Percentiles rank a stretch among this genome's conserved stretches.
Conservation (phyloP, 2,797 vertebrate species). For the Somateria mollissima region DNA sequence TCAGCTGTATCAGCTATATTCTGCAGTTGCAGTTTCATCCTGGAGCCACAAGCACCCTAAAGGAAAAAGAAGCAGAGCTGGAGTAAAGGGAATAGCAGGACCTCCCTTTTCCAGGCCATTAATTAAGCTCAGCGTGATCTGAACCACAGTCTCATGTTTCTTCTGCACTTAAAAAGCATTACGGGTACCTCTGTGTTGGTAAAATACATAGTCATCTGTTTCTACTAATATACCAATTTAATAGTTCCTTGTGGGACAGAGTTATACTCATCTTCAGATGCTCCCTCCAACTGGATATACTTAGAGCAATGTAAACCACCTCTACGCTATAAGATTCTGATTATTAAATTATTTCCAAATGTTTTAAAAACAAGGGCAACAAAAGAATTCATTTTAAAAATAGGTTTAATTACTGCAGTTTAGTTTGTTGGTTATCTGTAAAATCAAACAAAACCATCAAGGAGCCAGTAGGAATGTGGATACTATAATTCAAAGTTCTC, state of each 20-base stretch:
- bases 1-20: not conserved
- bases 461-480: not conserved
- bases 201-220: not conserved
- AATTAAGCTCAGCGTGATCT: not conserved
- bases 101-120: not conserved
- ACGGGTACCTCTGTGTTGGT: not conserved
- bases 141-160: not conserved
- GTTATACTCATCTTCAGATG: not conserved
- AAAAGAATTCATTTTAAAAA: not conserved
- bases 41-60: not conserved
- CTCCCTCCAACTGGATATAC: not conserved
- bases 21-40: not conserved
- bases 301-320: not conserved
- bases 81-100: not conserved
- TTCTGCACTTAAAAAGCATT: not conserved
- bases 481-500: not conserved
- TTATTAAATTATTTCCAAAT: constrained; percentile 3
- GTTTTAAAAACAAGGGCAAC: not conserved
- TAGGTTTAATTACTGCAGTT: not conserved
- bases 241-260: not conserved
- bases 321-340: not conserved
- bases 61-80: not conserved
- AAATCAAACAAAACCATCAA: not conserved
- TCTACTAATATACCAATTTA: not conserved
- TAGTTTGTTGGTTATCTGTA: not conserved